A percentile compares a stretch with the other conserved stretches of the same genome.
Conservation (phyloP, 2,888 invertebrate species). For the Macrosiphum euphorbiae region DNA sequence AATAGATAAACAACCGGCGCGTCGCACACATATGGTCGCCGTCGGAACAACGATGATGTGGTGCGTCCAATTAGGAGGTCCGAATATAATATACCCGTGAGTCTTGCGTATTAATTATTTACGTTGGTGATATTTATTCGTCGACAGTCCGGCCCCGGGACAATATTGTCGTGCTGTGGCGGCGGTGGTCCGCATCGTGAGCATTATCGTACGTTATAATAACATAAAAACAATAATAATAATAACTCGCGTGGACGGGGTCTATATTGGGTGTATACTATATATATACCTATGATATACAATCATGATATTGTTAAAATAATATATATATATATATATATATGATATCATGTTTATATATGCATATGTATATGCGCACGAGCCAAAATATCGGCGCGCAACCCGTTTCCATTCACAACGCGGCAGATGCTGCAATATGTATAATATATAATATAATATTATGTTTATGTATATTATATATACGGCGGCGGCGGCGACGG, state of each 20-base stretch:
- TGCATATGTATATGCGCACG: not conserved
- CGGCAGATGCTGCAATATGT: not conserved
- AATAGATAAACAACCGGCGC: constrained; percentile 26
- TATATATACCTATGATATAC: not conserved
- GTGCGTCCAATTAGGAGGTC: constrained; percentile 48
- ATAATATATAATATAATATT: not conserved
- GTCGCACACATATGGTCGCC: not conserved
- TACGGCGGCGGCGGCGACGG: not conserved
- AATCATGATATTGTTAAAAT: not conserved
- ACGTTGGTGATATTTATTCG: constrained; percentile 52
- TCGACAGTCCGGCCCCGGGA: constrained; percentile 40
- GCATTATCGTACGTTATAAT: not conserved
- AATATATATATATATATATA: not conserved
- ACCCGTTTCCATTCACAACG: constrained; percentile 26
- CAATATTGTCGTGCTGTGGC: constrained; percentile 32
- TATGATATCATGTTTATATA: not conserved
- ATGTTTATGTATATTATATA: constrained; percentile 14
- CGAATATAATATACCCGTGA: not conserved
- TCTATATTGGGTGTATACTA: not conserved
- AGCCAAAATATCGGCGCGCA: constrained; percentile 29
- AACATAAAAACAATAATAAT: not conserved
- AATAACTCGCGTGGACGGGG: not conserved
- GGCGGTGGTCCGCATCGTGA: not conserved
- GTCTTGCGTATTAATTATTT: constrained; percentile 42
- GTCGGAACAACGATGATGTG: not conserved